Evolutionary conservation across 2,797 vertebrate species (phyloP).

Genomic region (Toxotes lorentzi): DNA sequence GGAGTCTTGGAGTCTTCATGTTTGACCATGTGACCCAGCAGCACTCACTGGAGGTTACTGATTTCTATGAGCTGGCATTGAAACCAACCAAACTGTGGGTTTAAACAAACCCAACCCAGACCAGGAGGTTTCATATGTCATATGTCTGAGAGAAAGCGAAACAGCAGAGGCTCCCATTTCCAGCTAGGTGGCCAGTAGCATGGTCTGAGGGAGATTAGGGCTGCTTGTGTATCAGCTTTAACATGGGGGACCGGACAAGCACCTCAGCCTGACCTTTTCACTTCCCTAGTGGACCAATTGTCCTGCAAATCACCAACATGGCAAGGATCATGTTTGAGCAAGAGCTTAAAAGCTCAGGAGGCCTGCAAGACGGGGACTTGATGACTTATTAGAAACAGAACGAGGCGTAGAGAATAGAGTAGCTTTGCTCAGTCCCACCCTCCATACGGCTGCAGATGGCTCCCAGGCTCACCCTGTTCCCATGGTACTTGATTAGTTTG

Average conservation of each 20-base stretch:
- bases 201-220: slow-evolving; percentile 84
- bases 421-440: slow-evolving; percentile 60
- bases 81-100: slow-evolving; percentile 6
- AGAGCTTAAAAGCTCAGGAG: slow-evolving; percentile 83
- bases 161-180: slow-evolving; percentile 68
- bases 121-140: background rate
- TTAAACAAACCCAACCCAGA: slow-evolving; percentile 2
- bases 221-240: slow-evolving; percentile 88
- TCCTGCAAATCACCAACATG: slow-evolving; percentile 90
- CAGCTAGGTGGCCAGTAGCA: slow-evolving; percentile 73
- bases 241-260: slow-evolving; percentile 80
- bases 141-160: slow-evolving; percentile 23
- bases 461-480: slow-evolving; percentile 66
- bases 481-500: slow-evolving; percentile 77
- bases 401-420: slow-evolving; percentile 59
- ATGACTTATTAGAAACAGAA: slow-evolving; percentile 81
- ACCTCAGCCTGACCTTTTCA: slow-evolving; percentile 85
- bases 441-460: slow-evolving; percentile 70
- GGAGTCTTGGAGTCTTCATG: too few relatives aligned
- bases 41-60: background rate
- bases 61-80: background rate
- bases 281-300: slow-evolving; percentile 88
- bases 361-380: slow-evolving; percentile 73
- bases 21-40: background rate
- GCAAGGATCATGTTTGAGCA: slow-evolving; percentile 87